Evolutionary conservation across 2,888 invertebrate species (phyloP).

Genomic region (Oscheius sp.): DNA sequence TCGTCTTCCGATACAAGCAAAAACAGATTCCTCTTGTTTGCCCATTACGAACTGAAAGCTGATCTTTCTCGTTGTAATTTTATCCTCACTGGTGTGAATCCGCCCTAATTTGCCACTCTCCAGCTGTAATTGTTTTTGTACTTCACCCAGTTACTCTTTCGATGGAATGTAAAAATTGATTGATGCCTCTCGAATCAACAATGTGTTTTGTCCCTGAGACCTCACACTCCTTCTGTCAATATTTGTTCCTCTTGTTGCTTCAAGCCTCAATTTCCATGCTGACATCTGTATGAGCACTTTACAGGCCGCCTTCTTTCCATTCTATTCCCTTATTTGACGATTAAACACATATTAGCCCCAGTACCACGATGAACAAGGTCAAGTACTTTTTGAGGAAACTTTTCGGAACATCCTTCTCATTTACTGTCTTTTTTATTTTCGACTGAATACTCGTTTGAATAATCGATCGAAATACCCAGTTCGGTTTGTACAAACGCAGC

Average conservation of each 20-base stretch:
- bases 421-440: neutral
- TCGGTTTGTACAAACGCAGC: neutral
- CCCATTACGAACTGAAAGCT: neutral
- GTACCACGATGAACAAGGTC: neutral
- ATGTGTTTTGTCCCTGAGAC: neutral
- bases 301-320: neutral
- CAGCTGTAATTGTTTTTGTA: too few species aligned
- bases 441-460: neutral
- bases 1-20: neutral
- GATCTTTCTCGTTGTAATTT: neutral
- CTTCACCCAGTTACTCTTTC: neutral
- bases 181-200: slow-evolving; percentile 2
- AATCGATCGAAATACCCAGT: neutral
- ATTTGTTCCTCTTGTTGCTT: slow-evolving; percentile 7
- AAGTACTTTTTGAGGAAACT: too few species aligned
- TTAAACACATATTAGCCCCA: neutral
- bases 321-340: neutral
- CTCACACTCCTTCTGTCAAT: slow-evolving; percentile 12
- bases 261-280: slow-evolving; percentile 2
- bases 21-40: too few species aligned
- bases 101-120: neutral
- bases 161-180: slow-evolving; percentile 5
- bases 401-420: neutral
- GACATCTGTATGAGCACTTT: neutral
- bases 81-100: neutral